These are phyloP conservation scores for Mycetomoellerius zeteki DNA, from an alignment of 1,140 invertebrate genomes.

Conservation along the genomic window DNA sequence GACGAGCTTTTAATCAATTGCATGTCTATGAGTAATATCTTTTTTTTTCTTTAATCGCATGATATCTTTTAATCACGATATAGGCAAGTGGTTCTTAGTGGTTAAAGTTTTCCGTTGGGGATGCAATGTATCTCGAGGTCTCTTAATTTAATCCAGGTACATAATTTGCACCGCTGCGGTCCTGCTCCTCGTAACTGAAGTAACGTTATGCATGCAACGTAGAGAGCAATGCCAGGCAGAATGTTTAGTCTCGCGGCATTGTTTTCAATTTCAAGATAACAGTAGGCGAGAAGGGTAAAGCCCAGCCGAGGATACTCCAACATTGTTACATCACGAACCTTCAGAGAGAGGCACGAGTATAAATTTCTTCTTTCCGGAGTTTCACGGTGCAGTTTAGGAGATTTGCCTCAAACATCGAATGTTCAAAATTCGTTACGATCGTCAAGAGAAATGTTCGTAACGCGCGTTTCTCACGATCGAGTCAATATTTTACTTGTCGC, in stretches of 20 bases:
- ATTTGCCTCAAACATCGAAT: neutral
- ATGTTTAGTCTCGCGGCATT: slow-evolving; percentile 63
- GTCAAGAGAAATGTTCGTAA: neutral
- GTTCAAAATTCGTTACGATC: neutral
- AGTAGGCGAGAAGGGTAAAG: slow-evolving; percentile 41
- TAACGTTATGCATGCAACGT: slow-evolving; percentile 60
- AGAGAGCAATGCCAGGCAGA: slow-evolving; percentile 39
- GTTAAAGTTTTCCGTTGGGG: neutral
- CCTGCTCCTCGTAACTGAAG: slow-evolving; percentile 56
- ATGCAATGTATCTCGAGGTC: slow-evolving; percentile 21
- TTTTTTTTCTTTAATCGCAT: neutral
- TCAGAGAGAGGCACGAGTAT: neutral
- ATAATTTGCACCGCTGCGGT: slow-evolving; percentile 44
- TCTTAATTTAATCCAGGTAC: slow-evolving; percentile 35
- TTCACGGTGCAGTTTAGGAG: neutral
- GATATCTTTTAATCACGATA: neutral
- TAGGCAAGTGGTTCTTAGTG: neutral
- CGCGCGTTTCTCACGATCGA: neutral
- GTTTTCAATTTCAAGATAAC: slow-evolving; percentile 64
- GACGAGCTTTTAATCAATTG: neutral
- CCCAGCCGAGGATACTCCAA: slow-evolving; percentile 12
- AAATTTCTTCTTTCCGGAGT: slow-evolving; percentile 35
- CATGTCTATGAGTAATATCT: neutral
- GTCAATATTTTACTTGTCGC: slow-evolving; percentile 53
- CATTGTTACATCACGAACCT: slow-evolving; percentile 16